phyloP scores from a whole-genome alignment of 2,797 vertebrate species.

The Galaxias olidus region DNA sequence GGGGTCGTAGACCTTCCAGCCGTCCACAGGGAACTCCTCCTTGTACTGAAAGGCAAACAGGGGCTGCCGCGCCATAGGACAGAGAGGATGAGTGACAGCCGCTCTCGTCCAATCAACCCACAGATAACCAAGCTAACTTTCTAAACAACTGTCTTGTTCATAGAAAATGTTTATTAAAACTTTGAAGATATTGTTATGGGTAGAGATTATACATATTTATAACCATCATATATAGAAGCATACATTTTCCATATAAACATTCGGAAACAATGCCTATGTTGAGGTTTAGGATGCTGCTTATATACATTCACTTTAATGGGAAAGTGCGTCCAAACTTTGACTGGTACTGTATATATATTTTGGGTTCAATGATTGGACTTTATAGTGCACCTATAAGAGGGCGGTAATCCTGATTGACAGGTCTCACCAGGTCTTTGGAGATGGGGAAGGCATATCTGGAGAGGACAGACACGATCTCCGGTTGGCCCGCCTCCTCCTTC shows the following conservation, averaged over 20 bases:
- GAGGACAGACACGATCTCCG: slow-evolving; percentile 85
- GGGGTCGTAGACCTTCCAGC: slow-evolving; percentile 95
- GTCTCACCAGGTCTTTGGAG: slow-evolving; percentile 82
- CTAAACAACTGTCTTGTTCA: too few species aligned
- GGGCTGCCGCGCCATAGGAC: slow-evolving; percentile 64
- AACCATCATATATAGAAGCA: too few species aligned
- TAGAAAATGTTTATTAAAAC: too few species aligned
- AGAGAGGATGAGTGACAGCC: slow-evolving; percentile 2
- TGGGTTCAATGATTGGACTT: slow-evolving; percentile 8
- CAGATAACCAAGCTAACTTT: too few species aligned
- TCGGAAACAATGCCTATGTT: too few species aligned
- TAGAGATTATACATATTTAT: too few species aligned
- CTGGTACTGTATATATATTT: too few species aligned
- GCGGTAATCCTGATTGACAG: neutral
- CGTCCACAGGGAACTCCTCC: slow-evolving; percentile 88
- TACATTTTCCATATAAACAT: too few species aligned
- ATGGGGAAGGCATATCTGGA: slow-evolving; percentile 86
- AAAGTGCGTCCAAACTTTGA: too few species aligned
- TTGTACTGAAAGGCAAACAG: slow-evolving; percentile 92
- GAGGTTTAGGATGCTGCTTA: too few species aligned
- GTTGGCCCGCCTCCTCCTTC: slow-evolving; percentile 82
- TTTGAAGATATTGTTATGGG: too few species aligned
- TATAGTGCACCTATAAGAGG: slow-evolving; percentile 1
- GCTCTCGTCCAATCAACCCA: slow-evolving; percentile 11
- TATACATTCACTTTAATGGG: too few species aligned